Base-by-base conservation (phyloP, 2,113 vertebrate genomes). In the Zeus faber region DNA sequence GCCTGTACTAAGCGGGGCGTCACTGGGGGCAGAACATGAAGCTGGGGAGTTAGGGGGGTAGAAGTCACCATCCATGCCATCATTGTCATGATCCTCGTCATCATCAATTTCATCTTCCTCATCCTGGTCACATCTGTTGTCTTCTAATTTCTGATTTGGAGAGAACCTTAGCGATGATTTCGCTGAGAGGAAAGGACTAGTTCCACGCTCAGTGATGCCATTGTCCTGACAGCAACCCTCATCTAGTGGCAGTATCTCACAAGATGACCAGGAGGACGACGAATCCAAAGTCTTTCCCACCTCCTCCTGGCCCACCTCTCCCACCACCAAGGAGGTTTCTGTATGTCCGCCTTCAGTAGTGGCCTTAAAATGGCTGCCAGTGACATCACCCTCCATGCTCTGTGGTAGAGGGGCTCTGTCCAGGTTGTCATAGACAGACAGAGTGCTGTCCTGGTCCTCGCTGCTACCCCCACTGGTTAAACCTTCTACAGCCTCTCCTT, bases 1-100 rank as follows among this genome's bases (percentile, higher is more conserved):
- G 8, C 89, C 89, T 0, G 86, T 91, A 31, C 85, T 86, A 20
- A 88, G 60, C 37, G 65, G 72, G 1, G 77, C 76, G 52, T 65
- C 58, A 1, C 79, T 88, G 23, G 69, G 69, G 4, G 49, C 67
- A 0, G 82, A 87, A 10, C 79, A 58, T 0, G 87, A 89, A 11
- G 80, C 79, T 2, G 68, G 84, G 5, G 89, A 87, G 62, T 77
- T 83, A 1, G 48, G 68, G 22, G 80, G 77, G 21, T 58, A 58
- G 23, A 31, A 5, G 1, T 47, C 26, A 0, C 44, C 49, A 1
- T 55, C 35, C 0, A 72, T 57, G 3, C 67, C 27, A 5, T 54
- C 29, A 14, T 49, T 29, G 3, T 35, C 49, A 3, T 61, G 35
- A 0, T 66, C 39, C 5, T 40, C 57, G 5, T 70, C 65, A 1